phyloP scores from a whole-genome alignment of 1,140 invertebrate species.

The Leptinotarsa undecemlineata region DNA sequence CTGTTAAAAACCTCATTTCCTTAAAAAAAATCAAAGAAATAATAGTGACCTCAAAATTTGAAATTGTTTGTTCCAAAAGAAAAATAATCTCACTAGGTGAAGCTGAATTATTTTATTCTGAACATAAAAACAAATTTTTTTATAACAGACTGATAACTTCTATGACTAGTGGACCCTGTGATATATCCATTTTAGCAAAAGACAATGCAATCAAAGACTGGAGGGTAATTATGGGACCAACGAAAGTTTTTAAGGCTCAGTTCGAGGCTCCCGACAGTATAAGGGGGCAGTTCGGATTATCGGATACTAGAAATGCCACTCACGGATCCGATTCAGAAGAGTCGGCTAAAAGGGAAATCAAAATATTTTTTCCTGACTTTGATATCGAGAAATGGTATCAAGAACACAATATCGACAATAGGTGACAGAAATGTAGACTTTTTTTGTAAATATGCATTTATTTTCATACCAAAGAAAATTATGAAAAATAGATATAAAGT shows the following conservation, averaged over 20 bases:
- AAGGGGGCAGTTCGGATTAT: conserved; percentile 80
- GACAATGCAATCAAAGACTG: conserved; percentile 78
- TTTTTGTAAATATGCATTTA: background rate
- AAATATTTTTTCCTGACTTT: conserved; percentile 84
- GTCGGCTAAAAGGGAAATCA: conserved; percentile 76
- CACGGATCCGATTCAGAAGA: conserved; percentile 88
- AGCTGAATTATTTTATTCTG: conserved; percentile 79
- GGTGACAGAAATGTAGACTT: background rate
- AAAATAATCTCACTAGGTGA: conserved; percentile 64
- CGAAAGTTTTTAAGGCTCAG: conserved; percentile 80
- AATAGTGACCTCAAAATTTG: conserved; percentile 74
- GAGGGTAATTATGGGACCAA: conserved; percentile 85
- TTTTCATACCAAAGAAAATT: background rate
- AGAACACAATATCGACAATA: conserved; percentile 5
- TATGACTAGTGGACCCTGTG: conserved; percentile 85
- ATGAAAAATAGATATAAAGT: background rate
- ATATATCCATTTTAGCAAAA: conserved; percentile 75
- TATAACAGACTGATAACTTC: conserved; percentile 83
- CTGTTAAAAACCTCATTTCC: conserved; percentile 69
- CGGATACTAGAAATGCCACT: conserved; percentile 89
- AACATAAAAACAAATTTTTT: conserved; percentile 86
- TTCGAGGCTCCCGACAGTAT: conserved; percentile 77
- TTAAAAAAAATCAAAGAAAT: conserved; percentile 68
- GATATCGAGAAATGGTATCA: conserved; percentile 61
- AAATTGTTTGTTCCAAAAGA: conserved; percentile 72